phyloP scores from a whole-genome alignment of 2,113 vertebrate genomes.

The Meriones unguiculatus region DNA sequence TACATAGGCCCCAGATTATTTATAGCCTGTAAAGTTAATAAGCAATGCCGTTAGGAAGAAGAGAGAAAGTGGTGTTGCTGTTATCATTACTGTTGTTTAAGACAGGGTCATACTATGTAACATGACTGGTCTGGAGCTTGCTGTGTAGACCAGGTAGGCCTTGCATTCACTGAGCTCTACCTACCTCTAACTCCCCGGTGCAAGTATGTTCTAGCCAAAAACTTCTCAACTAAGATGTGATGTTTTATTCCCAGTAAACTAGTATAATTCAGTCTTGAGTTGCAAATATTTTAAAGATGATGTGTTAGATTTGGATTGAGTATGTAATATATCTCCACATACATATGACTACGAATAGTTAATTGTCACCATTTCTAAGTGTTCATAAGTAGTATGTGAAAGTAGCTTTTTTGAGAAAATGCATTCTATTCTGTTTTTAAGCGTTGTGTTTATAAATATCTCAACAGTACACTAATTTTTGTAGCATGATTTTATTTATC shows the following conservation, averaged over 20 bases:
- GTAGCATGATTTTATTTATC: background rate
- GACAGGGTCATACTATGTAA: background rate
- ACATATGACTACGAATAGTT: too few species aligned
- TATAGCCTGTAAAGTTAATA: background rate
- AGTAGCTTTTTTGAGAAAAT: conserved; percentile 7
- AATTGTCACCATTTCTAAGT: background rate
- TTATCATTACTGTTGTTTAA: background rate
- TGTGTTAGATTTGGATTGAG: background rate
- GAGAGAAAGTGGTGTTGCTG: too few species aligned
- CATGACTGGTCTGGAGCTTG: background rate
- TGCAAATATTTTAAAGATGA: background rate
- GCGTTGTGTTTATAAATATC: background rate
- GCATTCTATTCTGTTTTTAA: background rate
- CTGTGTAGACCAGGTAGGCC: background rate
- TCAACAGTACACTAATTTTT: background rate
- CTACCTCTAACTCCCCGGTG: background rate
- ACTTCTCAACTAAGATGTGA: background rate
- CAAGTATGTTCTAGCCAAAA: background rate
- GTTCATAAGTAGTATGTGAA: background rate
- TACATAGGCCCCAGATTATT: background rate
- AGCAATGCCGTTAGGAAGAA: background rate
- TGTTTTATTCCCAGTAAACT: background rate
- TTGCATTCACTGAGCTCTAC: background rate
- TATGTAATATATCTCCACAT: too few species aligned
- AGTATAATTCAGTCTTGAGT: background rate